Conservation (phyloP, 2,113 vertebrate species). For the Pteropus alecto region DNA sequence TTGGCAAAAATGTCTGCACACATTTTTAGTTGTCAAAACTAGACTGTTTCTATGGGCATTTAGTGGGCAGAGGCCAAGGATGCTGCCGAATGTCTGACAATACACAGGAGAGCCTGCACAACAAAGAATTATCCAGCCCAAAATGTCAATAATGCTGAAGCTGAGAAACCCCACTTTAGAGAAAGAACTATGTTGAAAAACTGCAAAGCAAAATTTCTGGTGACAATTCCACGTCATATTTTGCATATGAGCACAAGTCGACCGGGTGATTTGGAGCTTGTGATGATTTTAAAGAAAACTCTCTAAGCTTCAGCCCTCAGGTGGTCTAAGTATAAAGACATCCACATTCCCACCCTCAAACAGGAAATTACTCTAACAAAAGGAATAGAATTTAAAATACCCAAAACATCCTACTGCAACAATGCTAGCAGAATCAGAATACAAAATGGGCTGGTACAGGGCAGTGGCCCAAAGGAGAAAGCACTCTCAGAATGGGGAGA, state of each 20-base stretch:
- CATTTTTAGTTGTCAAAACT: background rate
- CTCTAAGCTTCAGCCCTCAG: background rate
- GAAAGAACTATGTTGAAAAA: background rate
- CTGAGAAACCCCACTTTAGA: background rate
- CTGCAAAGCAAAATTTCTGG: background rate
- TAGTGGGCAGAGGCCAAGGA: background rate
- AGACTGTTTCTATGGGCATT: background rate
- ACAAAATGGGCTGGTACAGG: background rate
- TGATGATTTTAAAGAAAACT: conserved; percentile 12
- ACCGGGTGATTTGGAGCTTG: background rate
- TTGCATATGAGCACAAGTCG: background rate
- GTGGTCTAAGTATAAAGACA: background rate
- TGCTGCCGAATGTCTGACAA: background rate
- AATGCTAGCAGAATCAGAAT: background rate
- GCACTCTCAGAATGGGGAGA: background rate
- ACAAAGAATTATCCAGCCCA: background rate
- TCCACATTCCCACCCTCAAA: background rate
- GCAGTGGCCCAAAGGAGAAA: background rate
- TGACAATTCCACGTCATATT: background rate
- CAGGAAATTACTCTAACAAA: conserved; percentile 32
- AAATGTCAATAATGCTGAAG: background rate
- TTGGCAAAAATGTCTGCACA: background rate
- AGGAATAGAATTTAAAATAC: conserved; percentile 15
- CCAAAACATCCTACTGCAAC: background rate
- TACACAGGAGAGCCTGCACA: background rate